phyloP scores from a whole-genome alignment of 2,888 invertebrate genomes.

The Drosophila tanythrix region DNA sequence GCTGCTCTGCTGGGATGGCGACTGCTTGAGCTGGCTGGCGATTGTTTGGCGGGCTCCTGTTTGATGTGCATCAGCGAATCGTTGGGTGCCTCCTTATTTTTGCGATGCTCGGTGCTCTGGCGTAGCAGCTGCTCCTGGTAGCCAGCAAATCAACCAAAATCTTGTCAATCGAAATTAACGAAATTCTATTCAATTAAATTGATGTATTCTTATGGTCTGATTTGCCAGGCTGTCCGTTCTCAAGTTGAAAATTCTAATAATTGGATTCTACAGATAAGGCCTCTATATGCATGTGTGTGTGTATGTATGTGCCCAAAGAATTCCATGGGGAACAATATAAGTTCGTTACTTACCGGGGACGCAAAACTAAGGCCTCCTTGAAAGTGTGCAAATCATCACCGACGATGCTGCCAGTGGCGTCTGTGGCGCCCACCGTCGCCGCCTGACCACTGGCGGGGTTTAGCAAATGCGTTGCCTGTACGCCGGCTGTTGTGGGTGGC shows the following conservation, averaged over 20 bases:
- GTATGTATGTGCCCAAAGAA: background rate
- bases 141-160: slow-evolving; percentile 47
- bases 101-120: slow-evolving; percentile 66
- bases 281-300: no score
- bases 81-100: slow-evolving; percentile 43
- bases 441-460: slow-evolving; percentile 29
- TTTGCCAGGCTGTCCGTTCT: background rate
- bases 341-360: slow-evolving; percentile 81
- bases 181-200: background rate
- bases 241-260: background rate
- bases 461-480: slow-evolving; percentile 54
- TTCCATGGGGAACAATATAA: background rate
- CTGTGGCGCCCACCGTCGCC: slow-evolving; percentile 35
- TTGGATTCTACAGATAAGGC: no score
- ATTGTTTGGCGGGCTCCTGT: slow-evolving; percentile 10
- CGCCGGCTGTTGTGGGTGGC: slow-evolving; percentile 43
- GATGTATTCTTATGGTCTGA: background rate
- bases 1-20: slow-evolving; percentile 5
- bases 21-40: background rate
- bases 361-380: slow-evolving; percentile 89
- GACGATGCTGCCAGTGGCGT: slow-evolving; percentile 31
- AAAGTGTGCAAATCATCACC: slow-evolving; percentile 88
- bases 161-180: background rate
- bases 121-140: slow-evolving; percentile 62
- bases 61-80: slow-evolving; percentile 25